phyloP scores from a whole-genome alignment of 2,888 invertebrate species.

The Tachina grossa region DNA sequence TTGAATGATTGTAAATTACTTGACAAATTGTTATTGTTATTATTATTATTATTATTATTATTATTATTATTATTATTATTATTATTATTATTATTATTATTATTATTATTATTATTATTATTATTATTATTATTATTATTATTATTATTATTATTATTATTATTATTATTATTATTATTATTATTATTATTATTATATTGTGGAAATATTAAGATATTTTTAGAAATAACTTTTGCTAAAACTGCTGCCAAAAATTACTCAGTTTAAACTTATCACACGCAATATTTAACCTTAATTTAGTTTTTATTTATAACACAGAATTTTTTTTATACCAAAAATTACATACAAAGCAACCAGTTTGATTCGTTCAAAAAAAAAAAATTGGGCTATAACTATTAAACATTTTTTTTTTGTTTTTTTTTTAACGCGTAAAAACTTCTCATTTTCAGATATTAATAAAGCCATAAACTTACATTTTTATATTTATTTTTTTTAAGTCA shows the following conservation, averaged over 20 bases:
- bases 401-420: background rate
- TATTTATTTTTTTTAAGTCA: slow-evolving; percentile 50
- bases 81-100: background rate
- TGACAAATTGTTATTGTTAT: slow-evolving; percentile 34
- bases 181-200: background rate
- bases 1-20: slow-evolving; percentile 49
- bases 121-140: slow-evolving; percentile 17
- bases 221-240: too few species aligned
- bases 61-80: slow-evolving; percentile 35
- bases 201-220: background rate
- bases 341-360: background rate
- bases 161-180: slow-evolving; percentile 29
- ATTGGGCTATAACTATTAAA: slow-evolving; percentile 14
- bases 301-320: too few species aligned
- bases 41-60: background rate
- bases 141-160: background rate
- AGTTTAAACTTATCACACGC: too few species aligned
- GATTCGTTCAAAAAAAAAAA: background rate
- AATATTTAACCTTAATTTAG: too few species aligned
- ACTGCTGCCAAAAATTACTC: too few species aligned
- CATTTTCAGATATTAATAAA: slow-evolving; percentile 51
- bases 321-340: too few species aligned
- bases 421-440: background rate
- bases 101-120: slow-evolving; percentile 18
- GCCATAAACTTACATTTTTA: slow-evolving; percentile 57